Conservation (phyloP, 2,113 vertebrate species). For the Cheirogaleus medius region DNA sequence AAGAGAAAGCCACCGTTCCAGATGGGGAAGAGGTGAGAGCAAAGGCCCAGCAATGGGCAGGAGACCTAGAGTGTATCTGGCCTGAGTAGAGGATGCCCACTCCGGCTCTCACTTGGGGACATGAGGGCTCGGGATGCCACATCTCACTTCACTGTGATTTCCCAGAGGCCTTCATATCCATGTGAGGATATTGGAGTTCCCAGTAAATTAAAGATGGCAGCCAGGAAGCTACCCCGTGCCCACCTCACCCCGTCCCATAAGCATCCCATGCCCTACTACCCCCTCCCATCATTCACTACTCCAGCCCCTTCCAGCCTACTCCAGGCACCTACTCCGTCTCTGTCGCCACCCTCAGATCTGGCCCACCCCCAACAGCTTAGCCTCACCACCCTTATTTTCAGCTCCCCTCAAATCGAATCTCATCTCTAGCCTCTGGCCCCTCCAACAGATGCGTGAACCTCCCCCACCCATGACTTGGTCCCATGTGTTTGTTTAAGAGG, state of each 20-base stretch:
- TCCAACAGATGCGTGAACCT: slow-evolving; percentile 78
- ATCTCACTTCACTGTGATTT: neutral
- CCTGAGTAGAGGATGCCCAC: neutral
- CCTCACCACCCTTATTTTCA: neutral
- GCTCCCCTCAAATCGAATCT: slow-evolving; percentile 72
- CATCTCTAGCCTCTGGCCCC: slow-evolving; percentile 74
- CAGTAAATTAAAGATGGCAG: neutral
- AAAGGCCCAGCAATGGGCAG: neutral
- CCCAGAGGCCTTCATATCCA: neutral
- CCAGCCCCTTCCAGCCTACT: neutral
- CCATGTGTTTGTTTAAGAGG: slow-evolving; percentile 86
- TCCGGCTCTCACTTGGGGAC: neutral
- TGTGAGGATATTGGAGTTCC: neutral
- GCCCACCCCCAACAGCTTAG: neutral
- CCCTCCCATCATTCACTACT: too few relatives aligned
- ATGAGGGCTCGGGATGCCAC: neutral
- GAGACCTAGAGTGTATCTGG: neutral
- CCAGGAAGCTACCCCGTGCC: neutral
- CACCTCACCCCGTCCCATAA: neutral
- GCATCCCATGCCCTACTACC: neutral
- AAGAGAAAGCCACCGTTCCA: neutral
- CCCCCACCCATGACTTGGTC: slow-evolving; percentile 63
- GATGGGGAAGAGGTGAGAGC: neutral
- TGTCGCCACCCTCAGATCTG: neutral
- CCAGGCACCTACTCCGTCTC: neutral